Evolutionary conservation across 2,888 invertebrate species (phyloP), one percentile per base, ranked within the genome.

Genomic region (Eupithecia dodoneata): DNA sequence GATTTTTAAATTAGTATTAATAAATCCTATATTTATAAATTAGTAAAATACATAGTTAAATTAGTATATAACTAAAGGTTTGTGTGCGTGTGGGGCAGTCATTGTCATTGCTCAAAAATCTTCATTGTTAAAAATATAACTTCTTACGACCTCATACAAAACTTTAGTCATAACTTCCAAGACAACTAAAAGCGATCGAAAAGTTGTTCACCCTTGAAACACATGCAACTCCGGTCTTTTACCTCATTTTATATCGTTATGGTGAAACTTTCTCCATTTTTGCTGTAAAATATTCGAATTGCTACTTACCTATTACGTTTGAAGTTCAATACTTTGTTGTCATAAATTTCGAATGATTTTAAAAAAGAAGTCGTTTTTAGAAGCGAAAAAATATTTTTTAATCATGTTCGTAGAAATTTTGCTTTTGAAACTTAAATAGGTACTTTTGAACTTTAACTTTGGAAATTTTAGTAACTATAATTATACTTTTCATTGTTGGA

Each of bases 141-240:
- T 18, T 7, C 9, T 0, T 7, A 18, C 55, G 55, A 18, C 4
- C 55, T 41, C 41, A 65, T 41, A 41, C 6, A 66, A 69, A 69
- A 69, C 18, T 4, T 52, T 44, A 4, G 41, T 55, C 44, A 49
- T 9, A 66, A 66, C 66, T 10, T 42, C 42, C 15, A 66, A 41
- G 42, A 30, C 15, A 65, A 63, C 71, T 45, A 71, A 76, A 76
- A 77, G 67, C 77, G 41, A 77, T 75, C 42, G 72, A 66, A 73
- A 79, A 81, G 76, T 85, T 82, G 45, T 77, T 77, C 63, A 69
- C 63, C 77, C 69, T 30, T 69, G 15, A 52, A 72, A 70, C 70
- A 66, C 55, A 30, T 72, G 55, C 74, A 72, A 72, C 49, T 55
- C 71, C 70, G 67, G 42, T 66, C 73, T 65, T 71, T 70, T 44